Percentiles rank a stretch among this genome's conserved stretches.
These are phyloP conservation scores for Noctilio leporinus DNA, from an alignment of 2,113 vertebrate genomes.

Conservation along the genomic window DNA sequence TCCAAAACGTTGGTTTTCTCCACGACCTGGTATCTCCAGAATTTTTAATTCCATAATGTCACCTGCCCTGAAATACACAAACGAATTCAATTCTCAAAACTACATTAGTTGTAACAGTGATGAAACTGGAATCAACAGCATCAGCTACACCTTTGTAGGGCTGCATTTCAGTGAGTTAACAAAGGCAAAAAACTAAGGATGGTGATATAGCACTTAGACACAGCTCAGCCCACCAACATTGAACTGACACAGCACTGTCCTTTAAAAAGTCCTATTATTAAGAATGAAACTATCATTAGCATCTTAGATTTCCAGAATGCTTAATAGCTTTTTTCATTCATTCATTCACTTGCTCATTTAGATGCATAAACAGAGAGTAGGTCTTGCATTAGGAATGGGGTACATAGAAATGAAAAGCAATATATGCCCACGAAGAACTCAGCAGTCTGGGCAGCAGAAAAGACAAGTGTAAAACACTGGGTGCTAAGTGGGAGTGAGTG, in stretches of 20 bases:
- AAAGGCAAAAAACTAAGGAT: background rate
- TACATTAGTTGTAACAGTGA: background rate
- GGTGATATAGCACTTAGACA: background rate
- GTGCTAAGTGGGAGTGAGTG: no score
- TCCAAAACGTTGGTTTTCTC: conserved; percentile 71
- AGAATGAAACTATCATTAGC: background rate
- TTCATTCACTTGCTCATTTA: background rate
- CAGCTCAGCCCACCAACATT: background rate
- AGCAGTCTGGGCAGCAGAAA: background rate
- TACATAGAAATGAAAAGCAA: background rate
- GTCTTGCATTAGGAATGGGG: background rate
- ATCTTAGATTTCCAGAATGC: background rate
- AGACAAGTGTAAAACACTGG: background rate
- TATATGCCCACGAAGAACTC: background rate
- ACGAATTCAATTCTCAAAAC: conserved; percentile 32
- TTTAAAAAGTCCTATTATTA: background rate
- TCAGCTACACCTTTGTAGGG: background rate
- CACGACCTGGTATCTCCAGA: conserved; percentile 84
- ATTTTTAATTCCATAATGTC: conserved; percentile 98
- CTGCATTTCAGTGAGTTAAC: background rate
- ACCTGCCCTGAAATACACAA: conserved; percentile 86
- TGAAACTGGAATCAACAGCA: background rate
- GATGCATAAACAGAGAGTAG: background rate
- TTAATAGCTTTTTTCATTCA: background rate
- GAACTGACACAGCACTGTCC: background rate